Base-by-base conservation (phyloP, 35 echinoderm and acorn worm genomes). In the Apostichopus japonicus region DNA sequence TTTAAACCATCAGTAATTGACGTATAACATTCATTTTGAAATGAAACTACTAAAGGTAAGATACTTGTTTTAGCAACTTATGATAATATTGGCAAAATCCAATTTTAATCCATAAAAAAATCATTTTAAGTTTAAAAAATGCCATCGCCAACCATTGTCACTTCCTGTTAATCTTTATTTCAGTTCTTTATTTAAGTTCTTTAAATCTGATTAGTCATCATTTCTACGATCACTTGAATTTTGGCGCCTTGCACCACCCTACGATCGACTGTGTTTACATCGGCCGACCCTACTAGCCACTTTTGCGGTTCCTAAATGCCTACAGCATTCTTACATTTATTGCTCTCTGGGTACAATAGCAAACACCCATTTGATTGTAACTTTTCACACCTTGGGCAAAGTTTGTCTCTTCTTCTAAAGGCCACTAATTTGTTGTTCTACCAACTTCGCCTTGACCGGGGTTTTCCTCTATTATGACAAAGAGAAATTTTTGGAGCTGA, bases 331-430 rank as follows among this genome's bases (percentile, higher is more conserved):
- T 75, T 75, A 75, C 17, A 75, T 19, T 19, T 75, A 19, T 75
- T 75, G 17, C 63, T 75, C 71, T 80, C 57, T 84, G 21, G 80
- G 81, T 84, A 84, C 81, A 84, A 57, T 17, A 84, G 81, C 81
- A 84, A 84, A 84, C 81, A 84, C 17, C 33, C 7, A 57, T 58
- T 84, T 58, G 54, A 57, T 84, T 84, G 19, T 84, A 58, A 56
- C 71, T 56, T 84, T 58, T 84, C 13, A 57, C 81, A 84, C 81
- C 81, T 58, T 57, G 13, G 55, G 81, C 22, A 83, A 83, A 54
- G 79, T 17, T 55, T 83, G 23, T 57, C 22, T 84, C 24, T 51
- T 84, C 57, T n/a, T 84, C 6, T 9, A 59, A 84, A 84, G 57
- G 81, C 17, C 81, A 57, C 81, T 57, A 84, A 84, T 58, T 57